Conservation (phyloP, 2,797 vertebrate species). For the Gallinago stenura region DNA sequence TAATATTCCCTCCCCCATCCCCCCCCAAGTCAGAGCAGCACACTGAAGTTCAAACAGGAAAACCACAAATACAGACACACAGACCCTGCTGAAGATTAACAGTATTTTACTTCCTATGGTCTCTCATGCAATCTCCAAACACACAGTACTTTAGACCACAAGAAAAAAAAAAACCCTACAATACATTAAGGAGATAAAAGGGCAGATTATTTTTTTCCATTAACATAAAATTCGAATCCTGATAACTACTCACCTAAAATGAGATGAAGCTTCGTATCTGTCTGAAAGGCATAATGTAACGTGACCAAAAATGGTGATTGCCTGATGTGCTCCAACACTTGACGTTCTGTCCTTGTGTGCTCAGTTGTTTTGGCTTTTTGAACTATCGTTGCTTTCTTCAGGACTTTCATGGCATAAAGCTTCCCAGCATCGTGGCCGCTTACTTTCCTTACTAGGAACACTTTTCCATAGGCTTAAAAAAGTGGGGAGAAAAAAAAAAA, state of each 20-base stretch:
- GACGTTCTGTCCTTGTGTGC: constrained; percentile 93
- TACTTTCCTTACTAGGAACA: constrained; percentile 96
- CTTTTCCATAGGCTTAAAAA: constrained; percentile 92
- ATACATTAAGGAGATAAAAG: background rate
- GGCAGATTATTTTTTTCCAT: background rate
- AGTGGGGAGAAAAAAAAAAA: background rate
- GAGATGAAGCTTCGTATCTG: constrained; percentile 97
- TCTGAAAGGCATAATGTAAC: constrained; percentile 98
- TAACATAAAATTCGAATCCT: background rate
- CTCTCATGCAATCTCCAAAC: constrained; percentile 5
- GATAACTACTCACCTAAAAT: constrained; percentile 88
- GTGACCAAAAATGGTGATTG: constrained; percentile 96
- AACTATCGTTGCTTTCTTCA: constrained; percentile 98
- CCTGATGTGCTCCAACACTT: constrained; percentile 96
- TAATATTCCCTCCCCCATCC: background rate
- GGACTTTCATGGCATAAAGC: constrained; percentile 98
- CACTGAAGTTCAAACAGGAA: constrained; percentile 46
- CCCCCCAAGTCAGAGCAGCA: background rate
- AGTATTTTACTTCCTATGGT: constrained; percentile 35
- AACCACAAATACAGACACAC: constrained; percentile 22
- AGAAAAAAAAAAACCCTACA: background rate
- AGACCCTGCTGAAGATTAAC: background rate
- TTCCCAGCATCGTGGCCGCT: constrained; percentile 94
- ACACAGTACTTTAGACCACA: background rate
- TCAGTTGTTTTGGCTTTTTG: constrained; percentile 98